Base-by-base conservation (phyloP, 2,113 vertebrate genomes). In the Petroica traversi region DNA sequence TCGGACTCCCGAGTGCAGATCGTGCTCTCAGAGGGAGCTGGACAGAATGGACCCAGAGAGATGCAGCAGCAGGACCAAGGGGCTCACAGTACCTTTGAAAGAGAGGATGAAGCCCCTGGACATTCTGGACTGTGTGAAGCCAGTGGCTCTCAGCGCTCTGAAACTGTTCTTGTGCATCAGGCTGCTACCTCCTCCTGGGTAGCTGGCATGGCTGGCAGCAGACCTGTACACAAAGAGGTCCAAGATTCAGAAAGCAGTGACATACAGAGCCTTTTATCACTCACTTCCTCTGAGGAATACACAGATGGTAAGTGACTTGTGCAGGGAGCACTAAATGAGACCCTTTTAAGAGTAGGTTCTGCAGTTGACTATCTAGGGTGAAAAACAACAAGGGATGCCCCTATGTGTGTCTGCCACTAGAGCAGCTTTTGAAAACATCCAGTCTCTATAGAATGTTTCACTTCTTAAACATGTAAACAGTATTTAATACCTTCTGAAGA, bases 181-280 rank as follows among this genome's bases (percentile, higher is more conserved):
- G 97, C 98, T 45, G 97, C 98, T 84, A 97, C 97, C 46, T 98
- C 98, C 26, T 98, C 98, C 85, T 99, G 99, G 99, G 98, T 98
- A 81, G 97, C 98, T 67, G 99, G 98, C 94, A 98, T 98, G 98
- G 96, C 98, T 97, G 58, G 95, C 98, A 74, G 98, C 97, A 88
- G 94, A 93, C 87, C 97, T 94, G 61, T 92, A 92, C 93, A 98
- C 97, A 96, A 98, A 98, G 97, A 98, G 95, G 91, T 98, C n/a
- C 95, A 98, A 91, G 99, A 99, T 97, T 99, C 98, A 28, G 99
- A 99, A 96, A 99, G 97, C 97, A 99, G 99, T 80, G 99, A 99
- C 97, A 98, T 99, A 98, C 99, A 99, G 97, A 99, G 99, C 97
- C 98, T 99, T 97, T 98, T 99, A 88, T 99, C 99, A 26, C 98